A percentile compares a stretch with the other conserved stretches of the same genome.
Conservation (phyloP, 1,140 invertebrate species). For the Yoshiicerus persimilis region DNA sequence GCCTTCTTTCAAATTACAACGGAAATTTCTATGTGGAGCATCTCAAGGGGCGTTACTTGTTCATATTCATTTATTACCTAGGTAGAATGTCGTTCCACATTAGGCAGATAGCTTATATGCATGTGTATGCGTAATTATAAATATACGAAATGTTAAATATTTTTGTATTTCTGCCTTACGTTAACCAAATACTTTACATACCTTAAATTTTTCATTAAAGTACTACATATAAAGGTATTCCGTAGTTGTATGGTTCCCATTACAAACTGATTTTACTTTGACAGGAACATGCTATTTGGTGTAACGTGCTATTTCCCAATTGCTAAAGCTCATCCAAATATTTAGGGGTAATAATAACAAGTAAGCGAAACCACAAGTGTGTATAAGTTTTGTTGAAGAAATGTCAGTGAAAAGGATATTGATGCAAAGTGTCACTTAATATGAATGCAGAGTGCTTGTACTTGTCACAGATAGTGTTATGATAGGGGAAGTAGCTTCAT, state of each 20-base stretch:
- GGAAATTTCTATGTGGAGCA: neutral
- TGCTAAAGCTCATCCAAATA: neutral
- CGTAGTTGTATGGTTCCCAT: too few relatives aligned
- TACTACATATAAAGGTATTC: too few relatives aligned
- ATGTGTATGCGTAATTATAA: too few relatives aligned
- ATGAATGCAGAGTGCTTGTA: neutral
- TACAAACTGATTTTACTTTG: too few relatives aligned
- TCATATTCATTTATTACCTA: neutral
- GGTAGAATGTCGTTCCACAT: neutral
- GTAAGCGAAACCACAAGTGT: neutral
- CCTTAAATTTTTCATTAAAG: too few relatives aligned
- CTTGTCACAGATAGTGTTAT: conserved; percentile 12
- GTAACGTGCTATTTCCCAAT: too few relatives aligned
- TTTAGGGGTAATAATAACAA: neutral
- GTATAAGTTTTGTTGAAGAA: neutral
- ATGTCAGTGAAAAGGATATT: neutral
- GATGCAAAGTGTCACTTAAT: conserved; percentile 19
- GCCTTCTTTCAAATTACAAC: conserved; percentile 30
- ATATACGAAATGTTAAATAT: too few relatives aligned
- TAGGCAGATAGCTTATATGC: too few relatives aligned
- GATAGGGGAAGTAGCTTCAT: neutral
- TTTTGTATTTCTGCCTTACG: too few relatives aligned
- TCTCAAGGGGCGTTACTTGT: neutral
- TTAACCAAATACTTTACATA: too few relatives aligned
- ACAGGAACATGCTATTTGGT: too few relatives aligned